Conservation (phyloP, 2,888 invertebrate genomes). For the Melieria omissa region DNA sequence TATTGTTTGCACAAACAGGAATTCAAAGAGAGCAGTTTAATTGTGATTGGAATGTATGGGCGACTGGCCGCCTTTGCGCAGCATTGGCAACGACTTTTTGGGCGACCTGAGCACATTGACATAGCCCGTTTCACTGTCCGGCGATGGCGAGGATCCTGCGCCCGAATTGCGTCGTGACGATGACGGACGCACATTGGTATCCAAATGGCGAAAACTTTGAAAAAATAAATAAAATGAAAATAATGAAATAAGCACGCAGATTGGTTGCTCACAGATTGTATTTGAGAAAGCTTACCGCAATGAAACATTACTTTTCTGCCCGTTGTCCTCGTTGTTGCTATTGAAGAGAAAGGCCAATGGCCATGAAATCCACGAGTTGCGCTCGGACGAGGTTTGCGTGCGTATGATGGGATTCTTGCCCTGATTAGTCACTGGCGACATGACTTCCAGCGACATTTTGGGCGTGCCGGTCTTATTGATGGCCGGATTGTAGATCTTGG, state of each 20-base stretch:
- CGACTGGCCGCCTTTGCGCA: constrained; percentile 60
- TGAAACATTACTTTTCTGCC: constrained; percentile 73
- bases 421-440: constrained; percentile 60
- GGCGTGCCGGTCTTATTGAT: constrained; percentile 82
- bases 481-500: constrained; percentile 94
- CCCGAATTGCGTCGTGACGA: constrained; percentile 71
- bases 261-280: not conserved
- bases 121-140: constrained; percentile 64
- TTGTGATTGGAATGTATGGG: constrained; percentile 53
- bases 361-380: constrained; percentile 90
- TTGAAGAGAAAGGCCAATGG: constrained; percentile 89
- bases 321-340: constrained; percentile 73
- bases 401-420: constrained; percentile 62
- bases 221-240: constrained; percentile 3
- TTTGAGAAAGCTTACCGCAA: constrained; percentile 72
- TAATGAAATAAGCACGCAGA: not conserved
- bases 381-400: constrained; percentile 68
- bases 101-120: constrained; percentile 67
- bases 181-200: constrained; percentile 85
- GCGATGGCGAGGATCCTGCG: constrained; percentile 75
- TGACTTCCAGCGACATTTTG: constrained; percentile 62
- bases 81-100: constrained; percentile 68
- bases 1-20: not conserved
- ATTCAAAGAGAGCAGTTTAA: constrained; percentile 30
- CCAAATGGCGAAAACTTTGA: constrained; percentile 83